Evolutionary conservation across 1,140 invertebrate genomes (phyloP), one percentile per base, ranked within the genome.

Genomic region (Caerostris extrusa): DNA sequence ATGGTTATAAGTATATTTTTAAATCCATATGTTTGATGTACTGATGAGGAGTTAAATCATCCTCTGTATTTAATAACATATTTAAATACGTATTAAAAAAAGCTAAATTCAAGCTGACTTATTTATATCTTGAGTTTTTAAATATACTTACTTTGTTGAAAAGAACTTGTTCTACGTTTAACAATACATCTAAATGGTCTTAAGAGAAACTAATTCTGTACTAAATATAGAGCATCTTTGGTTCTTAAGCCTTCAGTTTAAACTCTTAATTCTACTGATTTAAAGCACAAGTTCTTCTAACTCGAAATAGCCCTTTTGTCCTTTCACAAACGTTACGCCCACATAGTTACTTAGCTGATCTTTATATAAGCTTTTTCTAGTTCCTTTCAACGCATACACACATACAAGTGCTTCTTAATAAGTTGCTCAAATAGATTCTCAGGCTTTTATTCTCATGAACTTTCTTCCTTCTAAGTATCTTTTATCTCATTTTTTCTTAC

Each of bases 361-460:
- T 53, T 77, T 77, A 77, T 77, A 77, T 77, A 77, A 77, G 71
- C 71, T 77, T 77, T n/a, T 77, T 34, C 53, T 77, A 77, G 71
- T 34, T 77, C 71, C 53, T 77, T 34, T 77, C 34, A 77, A 77
- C 34, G 34, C 34, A 34, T 34, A 34, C 34, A 34, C 34, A 34
- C 34, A 34, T 34, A 34, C 71, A 77, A 77, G 50, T 77, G 34
- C 34, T 64, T 77, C 71, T 34, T 77, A 77, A 77, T 77, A 77
- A 77, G 71, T 77, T 77, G 71, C 71, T 77, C 71, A 77, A 77
- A 77, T 77, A 77, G 71, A 77, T 77, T 77, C 71, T 34, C 71
- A 50, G 34, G 71, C 71, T 53, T 77, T 77, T 77, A 77, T 77
- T 77, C 71, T 77, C 34, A 5, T 34, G 71, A 77, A 77, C 71